Conservation (phyloP, 1,140 invertebrate species). For the Sinonovacula constricta region DNA sequence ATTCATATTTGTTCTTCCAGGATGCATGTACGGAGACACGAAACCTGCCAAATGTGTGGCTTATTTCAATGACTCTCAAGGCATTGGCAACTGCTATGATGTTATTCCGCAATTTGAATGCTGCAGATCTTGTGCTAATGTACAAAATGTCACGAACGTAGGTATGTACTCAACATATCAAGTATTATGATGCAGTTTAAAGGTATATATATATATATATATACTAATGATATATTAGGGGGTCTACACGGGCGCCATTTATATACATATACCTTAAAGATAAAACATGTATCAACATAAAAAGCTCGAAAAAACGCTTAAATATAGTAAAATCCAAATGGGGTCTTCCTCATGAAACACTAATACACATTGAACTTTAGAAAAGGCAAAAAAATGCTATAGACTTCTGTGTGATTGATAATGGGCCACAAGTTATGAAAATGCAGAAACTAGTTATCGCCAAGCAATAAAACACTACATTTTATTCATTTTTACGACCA, state of each 20-base stretch:
- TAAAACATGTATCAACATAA: neutral
- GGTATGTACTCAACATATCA: neutral
- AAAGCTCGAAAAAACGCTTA: neutral
- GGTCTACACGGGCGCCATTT: neutral
- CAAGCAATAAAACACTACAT: neutral
- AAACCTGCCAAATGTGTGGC: constrained; percentile 13
- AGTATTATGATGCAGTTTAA: neutral
- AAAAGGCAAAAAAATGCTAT: no score
- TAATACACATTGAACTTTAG: neutral
- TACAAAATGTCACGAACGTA: constrained; percentile 2
- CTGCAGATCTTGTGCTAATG: constrained; percentile 29
- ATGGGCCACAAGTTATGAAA: no score
- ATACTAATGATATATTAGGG: neutral
- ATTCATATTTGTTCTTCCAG: constrained; percentile 3
- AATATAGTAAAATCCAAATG: neutral
- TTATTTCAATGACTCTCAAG: constrained; percentile 21
- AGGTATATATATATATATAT: neutral
- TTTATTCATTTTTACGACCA: neutral
- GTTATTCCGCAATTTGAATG: constrained; percentile 31
- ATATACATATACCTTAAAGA: neutral
- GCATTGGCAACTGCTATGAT: constrained; percentile 30
- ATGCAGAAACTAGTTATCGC: no score
- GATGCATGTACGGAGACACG: constrained; percentile 32
- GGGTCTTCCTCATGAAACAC: neutral
- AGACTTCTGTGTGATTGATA: no score